These are phyloP conservation scores for Brachionus sp. DNA, from an alignment of 1,140 invertebrate genomes.

Conservation along the genomic window DNA sequence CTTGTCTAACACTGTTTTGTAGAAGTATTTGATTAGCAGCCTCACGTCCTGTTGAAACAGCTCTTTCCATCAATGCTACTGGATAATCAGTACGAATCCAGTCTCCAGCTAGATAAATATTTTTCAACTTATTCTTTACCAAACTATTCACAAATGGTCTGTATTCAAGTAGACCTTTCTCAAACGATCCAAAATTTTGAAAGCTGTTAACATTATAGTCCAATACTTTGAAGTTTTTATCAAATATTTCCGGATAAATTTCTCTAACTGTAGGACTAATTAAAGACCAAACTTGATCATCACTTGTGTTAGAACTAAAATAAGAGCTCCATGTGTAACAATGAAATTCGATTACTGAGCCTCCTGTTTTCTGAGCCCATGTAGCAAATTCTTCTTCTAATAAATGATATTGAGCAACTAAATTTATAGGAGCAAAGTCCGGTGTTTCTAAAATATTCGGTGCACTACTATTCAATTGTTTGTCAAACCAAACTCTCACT, in stretches of 20 bases:
- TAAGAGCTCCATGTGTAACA: slow-evolving; percentile 35
- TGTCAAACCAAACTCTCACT: slow-evolving; percentile 46
- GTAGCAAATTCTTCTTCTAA: slow-evolving; percentile 46
- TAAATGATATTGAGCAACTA: slow-evolving; percentile 46
- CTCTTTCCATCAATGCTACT: slow-evolving; percentile 46
- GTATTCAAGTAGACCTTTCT: background rate
- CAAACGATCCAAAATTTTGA: slow-evolving; percentile 46
- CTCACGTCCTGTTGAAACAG: slow-evolving; percentile 46
- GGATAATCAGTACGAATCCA: slow-evolving; percentile 46
- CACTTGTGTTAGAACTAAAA: slow-evolving; percentile 35
- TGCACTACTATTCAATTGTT: slow-evolving; percentile 32
- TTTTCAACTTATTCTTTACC: background rate
- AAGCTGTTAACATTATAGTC: slow-evolving; percentile 42
- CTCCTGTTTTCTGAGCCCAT: slow-evolving; percentile 45
- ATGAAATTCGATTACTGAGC: slow-evolving; percentile 47
- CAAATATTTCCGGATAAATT: slow-evolving; percentile 47
- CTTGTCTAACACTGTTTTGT: slow-evolving; percentile 45
- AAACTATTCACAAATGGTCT: slow-evolving; percentile 31
- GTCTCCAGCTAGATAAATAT: slow-evolving; percentile 46
- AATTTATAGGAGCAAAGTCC: slow-evolving; percentile 45
- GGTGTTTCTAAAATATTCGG: slow-evolving; percentile 47
- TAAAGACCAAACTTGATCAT: slow-evolving; percentile 32
- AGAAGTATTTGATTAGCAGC: slow-evolving; percentile 47
- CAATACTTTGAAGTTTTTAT: slow-evolving; percentile 42
- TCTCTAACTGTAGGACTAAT: slow-evolving; percentile 43